Percentiles rank a stretch among this genome's conserved stretches.
Conservation (phyloP, 2,888 invertebrate genomes). For the Aquatica leii region DNA sequence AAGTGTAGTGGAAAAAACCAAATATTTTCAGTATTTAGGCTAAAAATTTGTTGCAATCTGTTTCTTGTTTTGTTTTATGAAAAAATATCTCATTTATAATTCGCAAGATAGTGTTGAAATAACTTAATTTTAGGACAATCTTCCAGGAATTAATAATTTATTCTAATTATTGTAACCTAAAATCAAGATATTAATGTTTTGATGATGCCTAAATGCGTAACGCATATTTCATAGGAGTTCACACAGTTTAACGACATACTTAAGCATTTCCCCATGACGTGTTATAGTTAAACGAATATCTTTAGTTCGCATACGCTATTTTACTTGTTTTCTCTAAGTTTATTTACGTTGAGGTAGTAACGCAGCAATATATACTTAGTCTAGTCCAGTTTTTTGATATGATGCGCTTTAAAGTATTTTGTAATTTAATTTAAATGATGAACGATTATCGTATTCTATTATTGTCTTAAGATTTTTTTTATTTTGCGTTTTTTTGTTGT, state of each 20-base stretch:
- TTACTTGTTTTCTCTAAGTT: slow-evolving; percentile 7
- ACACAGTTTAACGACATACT: slow-evolving; percentile 13
- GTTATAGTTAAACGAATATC: not conserved
- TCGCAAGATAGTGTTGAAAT: not conserved
- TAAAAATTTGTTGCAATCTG: no score
- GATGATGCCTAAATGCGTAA: slow-evolving; percentile 19
- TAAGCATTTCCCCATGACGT: slow-evolving; percentile 12
- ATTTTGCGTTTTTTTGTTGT: no score
- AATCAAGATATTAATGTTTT: slow-evolving; percentile 26
- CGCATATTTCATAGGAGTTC: slow-evolving; percentile 13
- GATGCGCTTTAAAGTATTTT: no score
- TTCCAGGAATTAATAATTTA: slow-evolving; percentile 16
- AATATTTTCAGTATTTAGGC: no score
- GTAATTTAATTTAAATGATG: no score
- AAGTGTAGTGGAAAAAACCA: no score
- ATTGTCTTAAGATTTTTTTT: no score
- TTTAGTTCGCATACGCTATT: not conserved
- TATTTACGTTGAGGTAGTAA: slow-evolving; percentile 14
- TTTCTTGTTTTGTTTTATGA: no score
- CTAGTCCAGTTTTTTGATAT: no score
- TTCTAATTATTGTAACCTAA: slow-evolving; percentile 22
- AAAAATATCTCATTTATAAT: no score
- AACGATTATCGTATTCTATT: no score
- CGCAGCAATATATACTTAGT: no score
- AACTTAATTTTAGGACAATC: not conserved